phyloP scores from a whole-genome alignment of 2,888 invertebrate species.

The Gymnoscelis rufifasciata region DNA sequence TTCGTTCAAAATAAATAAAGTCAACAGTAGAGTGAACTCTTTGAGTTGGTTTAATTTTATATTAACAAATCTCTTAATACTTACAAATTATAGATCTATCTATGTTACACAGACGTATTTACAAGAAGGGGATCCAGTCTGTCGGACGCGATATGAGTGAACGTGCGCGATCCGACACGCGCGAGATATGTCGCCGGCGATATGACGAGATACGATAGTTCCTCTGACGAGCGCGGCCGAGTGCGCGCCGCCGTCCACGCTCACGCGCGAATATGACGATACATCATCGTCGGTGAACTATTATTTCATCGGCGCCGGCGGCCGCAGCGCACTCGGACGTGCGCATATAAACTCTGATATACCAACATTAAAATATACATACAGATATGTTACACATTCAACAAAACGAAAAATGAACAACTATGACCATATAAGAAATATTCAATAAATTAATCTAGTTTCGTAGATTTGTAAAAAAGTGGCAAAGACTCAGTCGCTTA shows the following conservation, averaged over 20 bases:
- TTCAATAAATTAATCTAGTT: conserved; percentile 47
- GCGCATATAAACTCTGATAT: too few relatives aligned
- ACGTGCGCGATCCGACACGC: too few relatives aligned
- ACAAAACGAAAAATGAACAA: conserved; percentile 34
- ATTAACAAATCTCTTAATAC: conserved; percentile 68
- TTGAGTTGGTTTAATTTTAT: conserved; percentile 67
- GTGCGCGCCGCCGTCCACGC: too few relatives aligned
- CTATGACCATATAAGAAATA: conserved; percentile 6
- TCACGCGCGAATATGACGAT: too few relatives aligned
- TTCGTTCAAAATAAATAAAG: conserved; percentile 72
- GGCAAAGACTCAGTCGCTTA: conserved; percentile 76
- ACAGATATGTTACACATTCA: conserved; percentile 57
- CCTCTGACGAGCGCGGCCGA: neutral
- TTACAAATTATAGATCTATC: conserved; percentile 45
- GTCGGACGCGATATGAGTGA: conserved; percentile 7
- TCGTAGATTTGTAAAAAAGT: conserved; percentile 76
- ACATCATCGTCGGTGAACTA: too few relatives aligned
- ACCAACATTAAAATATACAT: too few relatives aligned
- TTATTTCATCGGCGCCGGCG: neutral
- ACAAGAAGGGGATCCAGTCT: conserved; percentile 55
- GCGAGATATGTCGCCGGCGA: too few relatives aligned
- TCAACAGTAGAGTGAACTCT: conserved; percentile 76
- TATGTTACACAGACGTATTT: conserved; percentile 40
- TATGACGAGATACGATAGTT: too few relatives aligned
- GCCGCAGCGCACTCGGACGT: neutral